Evolutionary conservation across 64 coral and sea anemone species (phyloP).

Genomic region (Platygyra sinensis): DNA sequence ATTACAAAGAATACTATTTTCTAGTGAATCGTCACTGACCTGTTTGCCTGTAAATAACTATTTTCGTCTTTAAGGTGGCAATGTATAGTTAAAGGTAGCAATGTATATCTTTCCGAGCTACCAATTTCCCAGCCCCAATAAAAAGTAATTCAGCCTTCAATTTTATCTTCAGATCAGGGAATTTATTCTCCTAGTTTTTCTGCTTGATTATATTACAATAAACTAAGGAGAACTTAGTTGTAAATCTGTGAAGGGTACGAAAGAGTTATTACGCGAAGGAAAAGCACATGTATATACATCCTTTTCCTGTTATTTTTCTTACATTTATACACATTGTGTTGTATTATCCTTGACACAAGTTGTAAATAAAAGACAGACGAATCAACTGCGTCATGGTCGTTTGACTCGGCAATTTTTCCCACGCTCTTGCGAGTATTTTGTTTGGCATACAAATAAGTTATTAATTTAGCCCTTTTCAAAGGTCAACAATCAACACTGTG

Average conservation of each 20-base stretch:
- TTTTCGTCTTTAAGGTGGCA: neutral
- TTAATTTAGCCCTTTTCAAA: slow-evolving; percentile 30
- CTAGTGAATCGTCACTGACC: neutral
- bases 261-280: neutral
- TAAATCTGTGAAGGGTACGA: neutral
- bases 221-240: neutral
- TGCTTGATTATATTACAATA: neutral
- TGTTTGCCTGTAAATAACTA: slow-evolving; percentile 1
- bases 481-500: slow-evolving; percentile 36
- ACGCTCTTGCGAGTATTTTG: slow-evolving; percentile 25
- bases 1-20: neutral
- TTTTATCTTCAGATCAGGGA: neutral
- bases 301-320: slow-evolving; percentile 1
- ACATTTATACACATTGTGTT: neutral
- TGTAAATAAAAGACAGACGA: slow-evolving; percentile 38
- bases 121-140: neutral
- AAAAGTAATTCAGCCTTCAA: neutral
- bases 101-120: neutral
- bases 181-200: neutral
- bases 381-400: neutral
- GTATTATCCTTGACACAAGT: neutral
- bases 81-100: neutral
- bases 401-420: slow-evolving; percentile 12
- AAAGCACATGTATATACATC: neutral
- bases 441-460: slow-evolving; percentile 20